Conservation (phyloP, 2,888 invertebrate species). For the Ganaspis brasiliensis region DNA sequence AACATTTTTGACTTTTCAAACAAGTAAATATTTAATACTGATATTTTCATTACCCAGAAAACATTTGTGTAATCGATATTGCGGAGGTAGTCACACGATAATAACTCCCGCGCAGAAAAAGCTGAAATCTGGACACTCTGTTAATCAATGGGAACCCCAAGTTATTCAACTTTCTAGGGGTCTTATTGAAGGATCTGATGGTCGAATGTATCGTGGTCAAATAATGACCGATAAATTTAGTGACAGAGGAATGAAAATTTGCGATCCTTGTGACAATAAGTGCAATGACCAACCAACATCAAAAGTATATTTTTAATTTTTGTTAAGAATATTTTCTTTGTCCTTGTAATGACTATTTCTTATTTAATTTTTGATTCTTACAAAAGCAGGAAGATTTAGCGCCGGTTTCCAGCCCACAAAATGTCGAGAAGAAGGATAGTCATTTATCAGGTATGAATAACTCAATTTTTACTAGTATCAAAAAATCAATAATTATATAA, state of each 20-base stretch:
- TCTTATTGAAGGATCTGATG: conserved; percentile 79
- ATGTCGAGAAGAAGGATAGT: too few species aligned
- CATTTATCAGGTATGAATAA: too few species aligned
- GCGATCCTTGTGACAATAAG: conserved; percentile 46
- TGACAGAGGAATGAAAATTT: conserved; percentile 36
- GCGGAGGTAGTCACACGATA: conserved; percentile 89
- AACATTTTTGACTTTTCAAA: neutral
- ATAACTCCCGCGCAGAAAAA: conserved; percentile 88
- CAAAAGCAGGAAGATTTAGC: too few species aligned
- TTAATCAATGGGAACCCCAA: conserved; percentile 86
- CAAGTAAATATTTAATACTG: too few species aligned
- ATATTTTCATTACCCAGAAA: too few species aligned
- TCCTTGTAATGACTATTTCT: neutral
- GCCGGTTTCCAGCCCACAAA: too few species aligned
- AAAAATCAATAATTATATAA: too few species aligned
- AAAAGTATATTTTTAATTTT: conserved; percentile 14
- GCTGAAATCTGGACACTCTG: conserved; percentile 85
- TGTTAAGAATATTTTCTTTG: too few species aligned
- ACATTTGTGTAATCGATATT: conserved; percentile 87
- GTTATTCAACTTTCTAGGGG: conserved; percentile 82
- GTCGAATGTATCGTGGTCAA: conserved; percentile 65
- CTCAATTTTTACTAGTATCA: too few species aligned
- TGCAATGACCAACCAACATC: conserved; percentile 20
- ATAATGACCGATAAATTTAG: conserved; percentile 45
- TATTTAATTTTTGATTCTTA: neutral